Evolutionary conservation across 2,888 invertebrate species (phyloP), one percentile per base, ranked within the genome.

Genomic region (Metellina segmentata): DNA sequence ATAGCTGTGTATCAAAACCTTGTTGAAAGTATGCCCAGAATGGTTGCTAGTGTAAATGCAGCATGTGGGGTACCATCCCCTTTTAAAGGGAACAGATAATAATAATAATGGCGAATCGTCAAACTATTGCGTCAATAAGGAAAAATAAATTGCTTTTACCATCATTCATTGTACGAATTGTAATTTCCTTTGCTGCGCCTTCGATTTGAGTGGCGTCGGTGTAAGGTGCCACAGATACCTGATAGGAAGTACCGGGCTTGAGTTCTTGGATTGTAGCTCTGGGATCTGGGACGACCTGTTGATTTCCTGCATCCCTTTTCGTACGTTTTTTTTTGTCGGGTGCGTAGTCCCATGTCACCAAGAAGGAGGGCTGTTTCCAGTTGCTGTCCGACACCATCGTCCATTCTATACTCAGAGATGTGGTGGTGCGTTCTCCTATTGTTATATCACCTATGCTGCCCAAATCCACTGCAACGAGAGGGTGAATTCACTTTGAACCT

Each of bases 291-390:
- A 86, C 89, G 5, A 89, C 53, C 1, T 61, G 19, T 16, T 75
- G 70, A 48, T 90, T 34, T 11, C 51, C 52, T 13, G 34, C 51
- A 0, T n/a, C 34, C 48, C 81, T 70, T 16, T 77, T 90, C 16
- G 16, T 19, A 0, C 92, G 74, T 6, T 72, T 79, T 51, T 52
- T n/a, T 7, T n/a, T 34, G 4, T 20, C 13, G 5, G 77, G 20
- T 7, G 7, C 48, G 2, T 8, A 13, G 6, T 61, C 34, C 92
- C 92, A 92, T 1, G 89, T 82, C n/a, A 92, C 78, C 78, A 92
- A 48, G 70, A 81, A 92, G 9, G 89, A 89, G 0, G 86, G 85
- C n/a, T 81, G 34, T 7, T 89, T n/a, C 92, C 92, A 92, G 7
- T 75, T 81, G 19, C 74, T n/a, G 8, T 49, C 52, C 0, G 61